A percentile compares a stretch with the other conserved stretches of the same genome.
Conservation (phyloP, 2,888 invertebrate species). For the Tachina fera region DNA sequence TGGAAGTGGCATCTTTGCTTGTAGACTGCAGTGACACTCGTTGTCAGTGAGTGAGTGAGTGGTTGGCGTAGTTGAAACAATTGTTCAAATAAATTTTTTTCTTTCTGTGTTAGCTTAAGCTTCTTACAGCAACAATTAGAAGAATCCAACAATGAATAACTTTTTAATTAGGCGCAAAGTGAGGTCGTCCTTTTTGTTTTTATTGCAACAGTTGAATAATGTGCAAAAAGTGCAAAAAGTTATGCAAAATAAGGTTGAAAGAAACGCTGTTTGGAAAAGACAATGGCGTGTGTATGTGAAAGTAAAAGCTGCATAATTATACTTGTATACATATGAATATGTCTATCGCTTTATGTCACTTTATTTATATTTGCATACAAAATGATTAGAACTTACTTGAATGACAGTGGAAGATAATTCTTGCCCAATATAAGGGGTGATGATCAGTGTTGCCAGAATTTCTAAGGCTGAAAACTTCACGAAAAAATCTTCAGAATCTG, state of each 20-base stretch:
- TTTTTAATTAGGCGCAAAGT: constrained; percentile 64
- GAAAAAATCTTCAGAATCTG: too few species aligned
- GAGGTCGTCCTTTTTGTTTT: constrained; percentile 27
- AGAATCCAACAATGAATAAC: constrained; percentile 38
- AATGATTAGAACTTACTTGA: not conserved
- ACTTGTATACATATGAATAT: not conserved
- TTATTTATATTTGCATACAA: constrained; percentile 10
- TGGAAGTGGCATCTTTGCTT: constrained; percentile 32
- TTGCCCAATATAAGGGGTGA: too few species aligned
- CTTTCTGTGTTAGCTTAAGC: not conserved
- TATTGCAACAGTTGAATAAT: constrained; percentile 60
- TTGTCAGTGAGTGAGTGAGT: constrained; percentile 1
- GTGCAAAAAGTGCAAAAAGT: not conserved
- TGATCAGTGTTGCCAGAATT: too few species aligned
- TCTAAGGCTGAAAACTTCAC: too few species aligned
- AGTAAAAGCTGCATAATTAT: constrained; percentile 17
- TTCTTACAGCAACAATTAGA: constrained; percentile 39
- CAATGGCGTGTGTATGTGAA: constrained; percentile 23
- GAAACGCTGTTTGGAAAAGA: not conserved
- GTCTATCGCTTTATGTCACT: not conserved
- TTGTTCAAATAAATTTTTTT: constrained; percentile 28
- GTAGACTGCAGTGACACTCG: constrained; percentile 22
- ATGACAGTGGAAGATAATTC: constrained; percentile 2
- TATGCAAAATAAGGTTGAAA: constrained; percentile 22
- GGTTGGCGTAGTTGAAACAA: constrained; percentile 19